phyloP scores from a whole-genome alignment of 2,797 vertebrate genomes.

The Notolabrus celidotus region DNA sequence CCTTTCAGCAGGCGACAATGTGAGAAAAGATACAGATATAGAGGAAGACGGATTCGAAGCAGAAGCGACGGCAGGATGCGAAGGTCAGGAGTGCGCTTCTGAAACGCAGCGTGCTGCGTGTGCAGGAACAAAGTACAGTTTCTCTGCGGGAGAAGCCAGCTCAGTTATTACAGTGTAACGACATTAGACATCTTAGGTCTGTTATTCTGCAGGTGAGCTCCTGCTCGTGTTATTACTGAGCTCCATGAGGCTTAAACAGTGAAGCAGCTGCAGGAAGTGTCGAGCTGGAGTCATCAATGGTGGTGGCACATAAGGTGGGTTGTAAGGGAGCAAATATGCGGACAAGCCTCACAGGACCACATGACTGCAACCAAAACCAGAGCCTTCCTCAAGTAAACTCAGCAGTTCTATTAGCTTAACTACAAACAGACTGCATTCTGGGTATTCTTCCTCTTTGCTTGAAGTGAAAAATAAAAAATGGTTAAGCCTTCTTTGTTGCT shows the following conservation, averaged over 20 bases:
- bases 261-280: slow-evolving; percentile 10
- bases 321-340: not conserved
- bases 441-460: not conserved
- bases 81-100: slow-evolving; percentile 50
- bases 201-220: not conserved
- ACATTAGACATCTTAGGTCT: not conserved
- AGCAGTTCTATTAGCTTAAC: slow-evolving; percentile 7
- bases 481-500: not conserved
- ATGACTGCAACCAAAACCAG: slow-evolving; percentile 2
- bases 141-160: not conserved
- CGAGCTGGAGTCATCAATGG: not conserved
- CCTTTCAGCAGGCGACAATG: slow-evolving; percentile 12
- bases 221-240: not conserved
- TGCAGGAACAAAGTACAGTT: not conserved
- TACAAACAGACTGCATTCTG: slow-evolving; percentile 2
- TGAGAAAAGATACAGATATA: slow-evolving; percentile 31
- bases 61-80: slow-evolving; percentile 58
- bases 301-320: not conserved
- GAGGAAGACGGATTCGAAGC: slow-evolving; percentile 61
- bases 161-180: not conserved
- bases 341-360: not conserved
- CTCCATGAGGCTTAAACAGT: not conserved
- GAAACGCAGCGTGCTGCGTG: slow-evolving; percentile 19
- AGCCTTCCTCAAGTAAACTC: slow-evolving; percentile 2
- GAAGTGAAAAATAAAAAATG: not conserved